phyloP scores from a whole-genome alignment of 1,140 invertebrate species.

The Cotesia vestalis region DNA sequence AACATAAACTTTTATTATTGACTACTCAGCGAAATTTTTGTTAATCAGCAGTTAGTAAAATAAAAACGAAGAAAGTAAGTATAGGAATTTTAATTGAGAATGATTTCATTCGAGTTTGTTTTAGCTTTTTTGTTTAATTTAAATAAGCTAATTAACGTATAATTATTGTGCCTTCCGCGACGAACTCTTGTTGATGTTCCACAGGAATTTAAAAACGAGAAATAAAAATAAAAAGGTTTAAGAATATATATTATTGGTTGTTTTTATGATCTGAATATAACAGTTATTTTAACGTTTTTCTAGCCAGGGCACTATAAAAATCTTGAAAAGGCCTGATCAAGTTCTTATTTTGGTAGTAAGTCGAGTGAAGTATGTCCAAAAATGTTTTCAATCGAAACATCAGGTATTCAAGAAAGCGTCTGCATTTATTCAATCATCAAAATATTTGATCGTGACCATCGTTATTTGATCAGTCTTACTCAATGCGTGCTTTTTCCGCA shows the following conservation, averaged over 20 bases:
- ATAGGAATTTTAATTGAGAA: no score
- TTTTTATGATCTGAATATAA: not conserved
- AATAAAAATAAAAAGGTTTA: not conserved
- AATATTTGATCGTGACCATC: conserved; percentile 9
- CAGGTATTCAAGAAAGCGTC: conserved; percentile 1
- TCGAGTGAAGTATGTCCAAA: conserved; percentile 15
- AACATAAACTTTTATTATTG: no score
- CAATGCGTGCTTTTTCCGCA: no score
- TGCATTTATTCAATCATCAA: conserved; percentile 4
- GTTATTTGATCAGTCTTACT: no score
- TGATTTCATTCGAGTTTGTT: no score
- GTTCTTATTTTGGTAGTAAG: conserved; percentile 7
- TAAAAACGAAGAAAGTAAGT: no score
- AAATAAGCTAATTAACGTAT: no score
- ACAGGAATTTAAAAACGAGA: not conserved
- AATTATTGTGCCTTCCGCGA: no score
- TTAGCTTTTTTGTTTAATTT: no score
- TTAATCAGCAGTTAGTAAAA: no score
- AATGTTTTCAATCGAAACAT: conserved; percentile 1
- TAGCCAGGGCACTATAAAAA: not conserved
- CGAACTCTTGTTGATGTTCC: no score
- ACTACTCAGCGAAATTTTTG: no score
- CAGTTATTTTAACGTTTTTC: not conserved
- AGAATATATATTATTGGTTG: not conserved
- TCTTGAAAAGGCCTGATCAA: conserved; percentile 2